A percentile compares a stretch with the other conserved stretches of the same genome.
Conservation (phyloP, 1,140 invertebrate species). For the Sinella curviseta region DNA sequence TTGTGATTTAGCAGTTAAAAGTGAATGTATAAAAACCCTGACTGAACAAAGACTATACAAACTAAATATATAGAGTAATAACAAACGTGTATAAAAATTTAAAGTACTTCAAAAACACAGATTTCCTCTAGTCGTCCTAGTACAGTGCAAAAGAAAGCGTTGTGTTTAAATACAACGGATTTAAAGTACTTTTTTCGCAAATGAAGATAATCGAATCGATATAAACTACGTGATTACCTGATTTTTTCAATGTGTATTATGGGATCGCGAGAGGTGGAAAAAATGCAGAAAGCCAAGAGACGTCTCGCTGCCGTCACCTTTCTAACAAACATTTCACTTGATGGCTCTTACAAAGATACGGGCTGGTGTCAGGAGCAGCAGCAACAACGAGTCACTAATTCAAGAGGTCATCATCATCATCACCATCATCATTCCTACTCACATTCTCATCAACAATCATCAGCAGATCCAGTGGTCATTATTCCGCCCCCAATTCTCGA, state of each 20-base stretch:
- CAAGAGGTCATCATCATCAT: not conserved
- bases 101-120: too few relatives aligned
- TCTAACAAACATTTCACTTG: slow-evolving; percentile 89
- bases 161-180: too few relatives aligned
- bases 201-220: not conserved
- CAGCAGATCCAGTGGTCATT: not conserved
- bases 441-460: not conserved
- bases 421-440: not conserved
- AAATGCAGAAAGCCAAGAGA: slow-evolving; percentile 59
- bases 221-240: not conserved
- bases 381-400: not conserved
- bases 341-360: slow-evolving; percentile 84
- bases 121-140: too few relatives aligned
- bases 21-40: not conserved
- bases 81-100: too few relatives aligned
- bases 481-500: not conserved
- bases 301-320: slow-evolving; percentile 85
- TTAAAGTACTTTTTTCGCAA: too few relatives aligned
- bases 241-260: not conserved
- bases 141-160: too few relatives aligned
- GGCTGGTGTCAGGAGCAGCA: slow-evolving; percentile 26
- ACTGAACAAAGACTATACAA: not conserved
- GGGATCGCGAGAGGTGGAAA: slow-evolving; percentile 3
- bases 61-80: too few relatives aligned
- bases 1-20: not conserved